phyloP scores from a whole-genome alignment of 2,797 vertebrate genomes.

The Morus bassanus region DNA sequence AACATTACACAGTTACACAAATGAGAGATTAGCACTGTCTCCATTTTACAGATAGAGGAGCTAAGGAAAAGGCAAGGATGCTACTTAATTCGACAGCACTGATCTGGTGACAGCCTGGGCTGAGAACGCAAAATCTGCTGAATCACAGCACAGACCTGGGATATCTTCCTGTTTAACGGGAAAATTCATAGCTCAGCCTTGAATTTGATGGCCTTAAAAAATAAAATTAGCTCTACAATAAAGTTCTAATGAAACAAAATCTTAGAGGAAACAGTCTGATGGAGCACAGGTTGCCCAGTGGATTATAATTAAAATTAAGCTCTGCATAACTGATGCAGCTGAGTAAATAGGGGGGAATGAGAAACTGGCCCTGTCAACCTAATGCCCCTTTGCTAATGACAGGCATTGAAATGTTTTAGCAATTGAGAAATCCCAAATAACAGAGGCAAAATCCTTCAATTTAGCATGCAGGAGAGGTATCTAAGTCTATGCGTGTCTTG shows the following conservation, averaged over 20 bases:
- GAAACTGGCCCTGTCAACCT: not conserved
- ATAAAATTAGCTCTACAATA: not conserved
- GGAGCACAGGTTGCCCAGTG: not conserved
- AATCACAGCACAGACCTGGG: conserved; percentile 23
- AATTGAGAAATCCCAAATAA: conserved; percentile 27
- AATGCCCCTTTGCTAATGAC: not conserved
- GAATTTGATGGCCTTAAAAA: not conserved
- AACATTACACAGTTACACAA: not conserved
- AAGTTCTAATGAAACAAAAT: conserved; percentile 36
- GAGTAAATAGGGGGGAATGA: not conserved
- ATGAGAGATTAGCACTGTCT: conserved; percentile 25
- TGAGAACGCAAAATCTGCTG: conserved; percentile 39
- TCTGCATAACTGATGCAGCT: conserved; percentile 10
- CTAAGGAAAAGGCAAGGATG: conserved; percentile 25
- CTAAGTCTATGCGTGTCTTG: not conserved
- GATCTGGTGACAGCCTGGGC: conserved; percentile 27
- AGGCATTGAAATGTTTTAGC: not conserved
- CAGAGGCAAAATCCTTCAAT: not conserved
- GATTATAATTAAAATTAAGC: conserved; percentile 33
- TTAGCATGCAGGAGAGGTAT: not conserved
- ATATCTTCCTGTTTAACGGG: not conserved
- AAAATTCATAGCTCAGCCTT: not conserved
- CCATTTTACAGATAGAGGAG: not conserved
- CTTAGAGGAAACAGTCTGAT: not conserved
- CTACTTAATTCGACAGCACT: conserved; percentile 19